Base-by-base conservation (phyloP, 2,888 invertebrate species). In the Drosophila suboccidentalis region DNA sequence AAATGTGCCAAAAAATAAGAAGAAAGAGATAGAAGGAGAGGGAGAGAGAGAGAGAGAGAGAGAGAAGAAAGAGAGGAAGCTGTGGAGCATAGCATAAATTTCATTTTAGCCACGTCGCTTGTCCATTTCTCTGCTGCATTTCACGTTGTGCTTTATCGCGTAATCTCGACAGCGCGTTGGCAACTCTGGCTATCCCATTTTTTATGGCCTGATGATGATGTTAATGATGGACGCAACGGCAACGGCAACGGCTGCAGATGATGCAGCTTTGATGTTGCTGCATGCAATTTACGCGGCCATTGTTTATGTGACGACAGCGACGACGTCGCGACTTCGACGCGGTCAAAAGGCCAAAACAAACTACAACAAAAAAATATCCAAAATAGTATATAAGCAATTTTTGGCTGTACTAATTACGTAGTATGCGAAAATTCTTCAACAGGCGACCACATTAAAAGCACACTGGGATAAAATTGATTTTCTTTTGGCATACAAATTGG, bases 121-220 rank as follows among this genome's bases (percentile, higher is more conserved):
- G 79, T 85, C 85, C 85, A 84, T 82, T 84, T 71, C 60, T 82
- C 60, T 72, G 64, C 64, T 70, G 62, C 80, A 77, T 58, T 79
- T 69, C 71, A 65, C 62, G 65, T 80, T 79, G 73, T 78, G 78
- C 78, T 75, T 87, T 83, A 84, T 87, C 77, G 83, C 82, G 69
- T 82, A 87, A 82, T 87, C 88, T 83, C 78, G 67, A 69, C 78
- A 73, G 57, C 54, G 46, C 71, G 65, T 68, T 81, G 84, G 64
- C 75, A 78, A 81, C 78, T 61, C 53, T 38, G 68, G 68, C 77
- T 57, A 50, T 47, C 49, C 54, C 29, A 26, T 80, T 68, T 67
- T 79, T 70, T 62, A 60, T 68, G 47, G 61, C 49, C 71, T 63
- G 84, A 78, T 86, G 78, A 89, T 86, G 76, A 87, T 75, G 87